phyloP scores from a whole-genome alignment of 2,888 invertebrate genomes.

The Lycaena phlaeas region DNA sequence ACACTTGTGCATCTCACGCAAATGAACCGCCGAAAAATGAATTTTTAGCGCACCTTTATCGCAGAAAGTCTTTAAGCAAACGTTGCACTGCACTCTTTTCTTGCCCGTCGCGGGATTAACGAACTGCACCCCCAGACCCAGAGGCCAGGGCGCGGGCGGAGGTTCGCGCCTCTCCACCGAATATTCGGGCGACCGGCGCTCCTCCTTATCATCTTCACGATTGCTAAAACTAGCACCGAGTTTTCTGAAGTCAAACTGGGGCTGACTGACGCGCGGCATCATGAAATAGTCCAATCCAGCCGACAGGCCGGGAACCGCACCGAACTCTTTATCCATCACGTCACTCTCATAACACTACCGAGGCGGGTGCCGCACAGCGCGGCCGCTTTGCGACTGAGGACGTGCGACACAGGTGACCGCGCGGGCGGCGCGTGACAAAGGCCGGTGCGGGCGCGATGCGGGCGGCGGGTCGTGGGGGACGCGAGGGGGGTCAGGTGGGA shows the following conservation, averaged over 20 bases:
- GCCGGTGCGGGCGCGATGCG: conserved; percentile 58
- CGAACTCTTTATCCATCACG: conserved; percentile 70
- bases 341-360: conserved; percentile 63
- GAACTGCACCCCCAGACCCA: conserved; percentile 88
- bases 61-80: conserved; percentile 98
- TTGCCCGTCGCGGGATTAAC: conserved; percentile 94
- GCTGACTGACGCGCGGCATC: conserved; percentile 79
- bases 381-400: conserved; percentile 71
- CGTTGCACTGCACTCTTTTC: conserved; percentile 97
- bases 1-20: conserved; percentile 99
- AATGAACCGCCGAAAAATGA: conserved; percentile 97
- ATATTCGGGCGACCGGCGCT: conserved; percentile 55
- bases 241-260: conserved; percentile 89
- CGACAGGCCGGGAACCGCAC: conserved; percentile 62
- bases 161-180: conserved; percentile 50
- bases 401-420: conserved; percentile 73
- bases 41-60: conserved; percentile 99
- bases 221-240: conserved; percentile 77
- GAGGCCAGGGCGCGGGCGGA: conserved; percentile 79
- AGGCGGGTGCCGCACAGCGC: conserved; percentile 74
- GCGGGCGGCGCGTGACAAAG: conserved; percentile 60
- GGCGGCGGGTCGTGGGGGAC: conserved; percentile 36
- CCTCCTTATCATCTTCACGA: conserved; percentile 61
- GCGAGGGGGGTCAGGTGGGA: conserved; percentile 48
- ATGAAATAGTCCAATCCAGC: conserved; percentile 68